Base-by-base conservation (phyloP, 2,888 invertebrate genomes). In the Onchidella celtica region DNA sequence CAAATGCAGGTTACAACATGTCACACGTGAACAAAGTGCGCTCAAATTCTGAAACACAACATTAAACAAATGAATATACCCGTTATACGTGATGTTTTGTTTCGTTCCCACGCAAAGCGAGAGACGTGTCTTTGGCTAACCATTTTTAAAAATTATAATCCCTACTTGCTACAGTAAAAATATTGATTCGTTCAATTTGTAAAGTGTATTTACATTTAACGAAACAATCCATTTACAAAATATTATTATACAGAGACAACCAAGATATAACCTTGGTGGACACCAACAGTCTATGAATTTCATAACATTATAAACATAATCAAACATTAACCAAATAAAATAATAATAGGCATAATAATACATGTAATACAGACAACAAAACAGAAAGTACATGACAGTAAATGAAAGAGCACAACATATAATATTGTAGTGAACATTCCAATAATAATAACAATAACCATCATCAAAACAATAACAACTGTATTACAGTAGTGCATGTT, bases 41-140 rank as follows among this genome's bases (percentile, higher is more conserved):
- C 47, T 47, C 47, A 47, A 47, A 47, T 47, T 47, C 6, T 47
- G 17, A 11, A 11, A 17, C 17, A 47, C 9, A 47, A 47, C 47
- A 47, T 11, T 17, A 47, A 47, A 47, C 47, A 47, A 47, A 47
- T 47, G 29, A 72, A 32, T 72, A 69, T 72, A 72, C 72, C 72
- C 72, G 72, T 72, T 32, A 57, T 72, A n/a, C 47, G 17, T 72
- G 29, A 70, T 72, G n/a, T n/a, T 57, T 32, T 21, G 34, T 57
- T 57, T 72, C 32, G n/a, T 57, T 57, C 72, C 57, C 57, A 57
- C 34, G 27, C 40, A 14, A 21, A 72, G 72, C 38, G 55, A 24
- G 72, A 57, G 72, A 72, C 72, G 2, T 72, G 72, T 72, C 72
- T 72, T 72, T 55, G 72, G 72, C 72, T 57, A 55, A 27, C 2